Percentiles rank a stretch among this genome's conserved stretches.
phyloP scores from a whole-genome alignment of 2,113 vertebrate genomes.

The Polypterus bichir region DNA sequence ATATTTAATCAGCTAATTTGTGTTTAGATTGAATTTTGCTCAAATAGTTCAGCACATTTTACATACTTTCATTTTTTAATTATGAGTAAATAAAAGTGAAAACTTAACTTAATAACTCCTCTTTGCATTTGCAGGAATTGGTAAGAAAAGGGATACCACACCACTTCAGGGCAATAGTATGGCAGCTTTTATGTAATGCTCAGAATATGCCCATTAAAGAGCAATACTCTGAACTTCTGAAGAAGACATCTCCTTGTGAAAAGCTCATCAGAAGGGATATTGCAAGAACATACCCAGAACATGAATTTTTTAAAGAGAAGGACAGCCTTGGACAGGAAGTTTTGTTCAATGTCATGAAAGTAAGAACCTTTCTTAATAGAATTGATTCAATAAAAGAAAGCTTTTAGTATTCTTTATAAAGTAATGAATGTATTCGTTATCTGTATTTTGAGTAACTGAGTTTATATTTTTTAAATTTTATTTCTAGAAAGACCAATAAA shows the following conservation, averaged over 20 bases:
- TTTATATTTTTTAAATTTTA: too few species aligned
- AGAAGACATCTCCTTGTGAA: conserved; percentile 96
- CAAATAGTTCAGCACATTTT: too few species aligned
- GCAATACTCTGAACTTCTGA: conserved; percentile 93
- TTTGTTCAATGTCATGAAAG: conserved; percentile 99
- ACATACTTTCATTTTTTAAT: too few species aligned
- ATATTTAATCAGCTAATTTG: too few species aligned
- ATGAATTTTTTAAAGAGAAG: conserved; percentile 98
- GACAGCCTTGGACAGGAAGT: conserved; percentile 94
- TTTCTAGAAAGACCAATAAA: too few species aligned
- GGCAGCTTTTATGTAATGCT: conserved; percentile 88
- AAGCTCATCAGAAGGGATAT: conserved; percentile 94
- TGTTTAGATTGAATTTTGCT: too few species aligned
- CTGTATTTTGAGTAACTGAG: too few species aligned
- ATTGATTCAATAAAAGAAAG: too few species aligned
- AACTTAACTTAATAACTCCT: neutral
- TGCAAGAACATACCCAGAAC: conserved; percentile 92
- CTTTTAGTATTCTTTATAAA: too few species aligned
- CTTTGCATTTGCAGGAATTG: conserved; percentile 63
- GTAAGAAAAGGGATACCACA: conserved; percentile 93
- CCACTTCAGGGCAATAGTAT: conserved; percentile 95
- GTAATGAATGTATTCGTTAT: too few species aligned
- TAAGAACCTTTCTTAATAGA: conserved; percentile 23
- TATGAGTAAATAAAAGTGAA: too few species aligned
- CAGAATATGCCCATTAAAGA: conserved; percentile 95